Conservation (phyloP, 2,888 invertebrate species). For the Erannis defoliaria region DNA sequence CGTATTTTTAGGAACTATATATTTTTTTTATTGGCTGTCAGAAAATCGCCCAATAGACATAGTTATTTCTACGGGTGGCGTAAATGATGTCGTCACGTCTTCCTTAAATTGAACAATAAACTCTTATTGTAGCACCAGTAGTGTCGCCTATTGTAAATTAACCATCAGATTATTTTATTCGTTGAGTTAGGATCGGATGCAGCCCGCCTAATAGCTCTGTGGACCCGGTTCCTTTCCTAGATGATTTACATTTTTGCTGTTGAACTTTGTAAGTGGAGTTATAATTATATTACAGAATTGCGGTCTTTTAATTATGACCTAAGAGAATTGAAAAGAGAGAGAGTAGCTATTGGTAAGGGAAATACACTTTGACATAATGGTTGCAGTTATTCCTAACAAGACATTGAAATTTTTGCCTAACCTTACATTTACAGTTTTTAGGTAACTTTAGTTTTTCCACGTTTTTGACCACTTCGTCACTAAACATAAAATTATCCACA, state of each 20-base stretch:
- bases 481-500: too few species aligned
- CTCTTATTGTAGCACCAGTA: neutral
- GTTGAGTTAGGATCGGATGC: slow-evolving; percentile 13
- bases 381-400: too few species aligned
- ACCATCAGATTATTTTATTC: neutral
- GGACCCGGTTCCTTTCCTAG: slow-evolving; percentile 1
- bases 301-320: slow-evolving; percentile 5
- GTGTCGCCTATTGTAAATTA: neutral
- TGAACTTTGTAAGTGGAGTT: slow-evolving; percentile 14
- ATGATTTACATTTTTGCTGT: slow-evolving; percentile 19
- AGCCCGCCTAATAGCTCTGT: slow-evolving; percentile 13
- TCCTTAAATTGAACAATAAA: too few species aligned
- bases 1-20: too few species aligned
- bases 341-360: neutral
- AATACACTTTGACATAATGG: neutral
- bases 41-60: too few species aligned
- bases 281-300: neutral
- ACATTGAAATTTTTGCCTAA: too few species aligned
- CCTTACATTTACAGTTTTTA: too few species aligned
- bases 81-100: too few species aligned
- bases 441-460: too few species aligned
- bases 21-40: too few species aligned
- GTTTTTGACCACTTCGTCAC: neutral
- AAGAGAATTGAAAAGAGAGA: slow-evolving; percentile 5
- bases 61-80: too few species aligned